Percentiles rank a stretch among this genome's conserved stretches.
These are phyloP conservation scores for Zosterops lateralis DNA, from an alignment of 2,113 vertebrate species.

Conservation along the genomic window DNA sequence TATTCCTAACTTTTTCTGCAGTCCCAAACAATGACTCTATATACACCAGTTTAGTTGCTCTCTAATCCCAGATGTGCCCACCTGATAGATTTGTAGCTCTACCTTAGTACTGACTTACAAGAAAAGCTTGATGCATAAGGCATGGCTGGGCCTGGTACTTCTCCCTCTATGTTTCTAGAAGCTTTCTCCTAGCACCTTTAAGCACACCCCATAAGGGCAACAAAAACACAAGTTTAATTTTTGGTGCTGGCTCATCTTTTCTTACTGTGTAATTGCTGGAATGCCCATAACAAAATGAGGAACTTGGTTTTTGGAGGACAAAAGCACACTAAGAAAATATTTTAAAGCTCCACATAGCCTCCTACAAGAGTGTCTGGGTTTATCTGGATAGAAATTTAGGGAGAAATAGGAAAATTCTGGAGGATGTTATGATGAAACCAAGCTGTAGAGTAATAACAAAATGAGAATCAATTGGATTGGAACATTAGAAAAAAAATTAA, in stretches of 20 bases:
- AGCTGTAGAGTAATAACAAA: not conserved
- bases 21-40: not conserved
- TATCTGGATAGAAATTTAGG: not conserved
- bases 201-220: not conserved
- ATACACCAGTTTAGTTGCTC: not conserved
- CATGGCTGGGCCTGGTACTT: not conserved
- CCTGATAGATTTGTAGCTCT: not conserved
- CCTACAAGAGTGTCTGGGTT: not conserved
- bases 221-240: not conserved
- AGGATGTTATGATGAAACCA: not conserved
- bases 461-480: fast-evolving
- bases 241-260: not conserved
- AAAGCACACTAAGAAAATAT: not conserved
- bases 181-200: not conserved
- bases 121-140: not conserved
- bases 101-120: not conserved
- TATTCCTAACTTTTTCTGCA: not conserved
- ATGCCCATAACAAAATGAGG: not conserved
- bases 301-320: not conserved
- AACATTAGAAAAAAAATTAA: not conserved
- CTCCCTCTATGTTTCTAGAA: not conserved
- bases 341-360: not conserved
- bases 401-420: not conserved
- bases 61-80: not conserved
- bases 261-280: not conserved